phyloP scores from a whole-genome alignment of 2,797 vertebrate species.

The Chrosomus eos region DNA sequence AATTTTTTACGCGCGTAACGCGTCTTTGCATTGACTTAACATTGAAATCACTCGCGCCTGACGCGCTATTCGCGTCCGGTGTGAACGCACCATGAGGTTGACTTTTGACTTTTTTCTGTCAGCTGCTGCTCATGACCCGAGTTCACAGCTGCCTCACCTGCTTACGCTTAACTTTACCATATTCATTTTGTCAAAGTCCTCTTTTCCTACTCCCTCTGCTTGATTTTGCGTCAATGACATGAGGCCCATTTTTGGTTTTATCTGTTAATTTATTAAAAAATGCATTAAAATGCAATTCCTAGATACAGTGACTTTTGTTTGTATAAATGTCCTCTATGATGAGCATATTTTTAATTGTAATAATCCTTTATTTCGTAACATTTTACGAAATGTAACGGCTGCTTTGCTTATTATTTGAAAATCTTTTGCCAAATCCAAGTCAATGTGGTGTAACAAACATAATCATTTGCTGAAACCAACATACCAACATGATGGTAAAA shows the following conservation, averaged over 20 bases:
- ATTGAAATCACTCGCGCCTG: too few relatives aligned
- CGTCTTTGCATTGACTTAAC: too few relatives aligned
- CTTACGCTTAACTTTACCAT: background rate
- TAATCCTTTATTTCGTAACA: background rate
- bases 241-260: background rate
- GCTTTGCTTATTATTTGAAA: background rate
- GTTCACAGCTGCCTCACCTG: constrained; percentile 3
- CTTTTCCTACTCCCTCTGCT: constrained; percentile 56
- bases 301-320: background rate
- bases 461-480: background rate
- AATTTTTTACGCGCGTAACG: too few relatives aligned
- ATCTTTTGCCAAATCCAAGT: background rate
- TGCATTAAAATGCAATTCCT: background rate
- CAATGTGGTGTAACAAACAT: too few relatives aligned
- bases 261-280: background rate
- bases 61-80: too few relatives aligned
- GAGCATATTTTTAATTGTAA: background rate
- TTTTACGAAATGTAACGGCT: background rate
- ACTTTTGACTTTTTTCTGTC: constrained; percentile 7
- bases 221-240: background rate
- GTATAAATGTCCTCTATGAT: background rate
- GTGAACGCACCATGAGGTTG: too few relatives aligned
- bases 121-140: background rate
- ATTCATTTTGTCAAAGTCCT: constrained; percentile 70
- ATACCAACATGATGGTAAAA: background rate